Conservation (phyloP, 2,888 invertebrate species). For the Calameuta idolon region DNA sequence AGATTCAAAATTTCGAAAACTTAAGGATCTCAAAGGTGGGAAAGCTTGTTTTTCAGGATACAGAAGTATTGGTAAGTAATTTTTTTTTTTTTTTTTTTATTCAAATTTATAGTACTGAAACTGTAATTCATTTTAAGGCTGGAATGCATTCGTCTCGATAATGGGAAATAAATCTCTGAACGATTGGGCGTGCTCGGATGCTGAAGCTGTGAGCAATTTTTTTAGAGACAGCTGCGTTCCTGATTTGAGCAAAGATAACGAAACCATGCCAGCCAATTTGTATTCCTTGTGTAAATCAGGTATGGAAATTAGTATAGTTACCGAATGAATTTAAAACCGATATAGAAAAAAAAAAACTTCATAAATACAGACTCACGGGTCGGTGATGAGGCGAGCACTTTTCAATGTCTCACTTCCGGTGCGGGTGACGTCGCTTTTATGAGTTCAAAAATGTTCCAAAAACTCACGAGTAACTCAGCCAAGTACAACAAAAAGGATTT, state of each 20-base stretch:
- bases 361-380: slow-evolving; percentile 25
- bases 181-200: slow-evolving; percentile 56
- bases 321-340: neutral
- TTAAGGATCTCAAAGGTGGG: slow-evolving; percentile 77
- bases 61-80: slow-evolving; percentile 78
- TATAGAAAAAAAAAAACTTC: neutral
- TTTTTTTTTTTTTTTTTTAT: slow-evolving; percentile 39
- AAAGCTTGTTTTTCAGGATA: slow-evolving; percentile 86
- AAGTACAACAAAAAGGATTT: slow-evolving; percentile 35
- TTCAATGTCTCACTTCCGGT: slow-evolving; percentile 76
- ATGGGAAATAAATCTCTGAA: slow-evolving; percentile 43
- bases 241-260: slow-evolving; percentile 29
- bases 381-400: slow-evolving; percentile 73
- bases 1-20: slow-evolving; percentile 70
- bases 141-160: slow-evolving; percentile 53
- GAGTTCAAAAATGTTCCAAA: slow-evolving; percentile 70
- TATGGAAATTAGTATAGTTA: slow-evolving; percentile 16
- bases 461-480: slow-evolving; percentile 65
- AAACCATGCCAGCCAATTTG: slow-evolving; percentile 40
- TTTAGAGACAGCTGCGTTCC: slow-evolving; percentile 77
- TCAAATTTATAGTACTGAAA: slow-evolving; percentile 65
- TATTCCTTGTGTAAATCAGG: slow-evolving; percentile 42
- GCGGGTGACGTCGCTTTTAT: slow-evolving; percentile 84
- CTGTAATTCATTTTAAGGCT: slow-evolving; percentile 50
- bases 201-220: slow-evolving; percentile 70